phyloP scores from a whole-genome alignment of 2,797 vertebrate species.

The Ibycter americanus region DNA sequence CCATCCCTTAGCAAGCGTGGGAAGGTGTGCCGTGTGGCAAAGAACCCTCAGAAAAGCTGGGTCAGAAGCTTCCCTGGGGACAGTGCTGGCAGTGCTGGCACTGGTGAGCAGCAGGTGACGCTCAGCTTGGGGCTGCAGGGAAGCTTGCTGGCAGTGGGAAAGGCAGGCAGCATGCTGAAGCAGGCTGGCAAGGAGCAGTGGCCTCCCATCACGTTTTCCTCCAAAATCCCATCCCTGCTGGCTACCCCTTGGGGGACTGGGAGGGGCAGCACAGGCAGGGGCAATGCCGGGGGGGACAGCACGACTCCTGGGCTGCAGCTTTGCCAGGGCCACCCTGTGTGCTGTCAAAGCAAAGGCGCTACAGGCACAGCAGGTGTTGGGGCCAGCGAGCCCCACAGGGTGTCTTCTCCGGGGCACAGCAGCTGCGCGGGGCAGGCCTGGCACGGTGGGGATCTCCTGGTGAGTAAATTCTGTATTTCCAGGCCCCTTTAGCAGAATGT shows the following conservation, averaged over 20 bases:
- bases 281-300: background rate
- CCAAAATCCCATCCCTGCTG: background rate
- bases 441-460: background rate
- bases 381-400: background rate
- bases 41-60: background rate
- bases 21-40: background rate
- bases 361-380: background rate
- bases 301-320: background rate
- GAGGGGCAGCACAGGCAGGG: background rate
- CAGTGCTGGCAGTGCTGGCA: background rate
- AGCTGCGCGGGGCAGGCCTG: background rate
- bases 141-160: rapidly evolving
- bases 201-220: background rate
- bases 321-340: background rate
- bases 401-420: background rate
- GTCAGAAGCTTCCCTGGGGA: background rate
- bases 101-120: background rate
- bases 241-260: background rate
- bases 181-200: background rate
- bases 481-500: background rate
- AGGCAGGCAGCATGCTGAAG: background rate
- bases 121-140: background rate
- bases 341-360: rapidly evolving
- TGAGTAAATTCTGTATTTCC: background rate
- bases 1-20: rapidly evolving